Conservation (phyloP, 1,140 invertebrate species). For the Drosophila nigromelanica region DNA sequence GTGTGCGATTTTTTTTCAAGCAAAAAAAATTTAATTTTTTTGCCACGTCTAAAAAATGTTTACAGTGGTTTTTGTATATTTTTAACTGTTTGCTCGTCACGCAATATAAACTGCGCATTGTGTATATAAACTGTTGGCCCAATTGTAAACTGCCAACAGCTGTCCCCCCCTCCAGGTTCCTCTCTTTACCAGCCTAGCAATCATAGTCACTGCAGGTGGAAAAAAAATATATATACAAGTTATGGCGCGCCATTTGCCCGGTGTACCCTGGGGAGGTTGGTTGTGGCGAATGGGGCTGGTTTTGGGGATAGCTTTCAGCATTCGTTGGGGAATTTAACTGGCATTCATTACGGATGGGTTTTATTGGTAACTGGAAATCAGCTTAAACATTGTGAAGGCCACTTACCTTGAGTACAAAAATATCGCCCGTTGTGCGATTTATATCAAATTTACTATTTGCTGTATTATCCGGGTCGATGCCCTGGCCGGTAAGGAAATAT, state of each 20-base stretch:
- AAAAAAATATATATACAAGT: conserved; percentile 21
- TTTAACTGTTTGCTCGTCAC: conserved; percentile 50
- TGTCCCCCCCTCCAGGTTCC: conserved; percentile 5
- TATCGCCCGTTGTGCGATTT: conserved; percentile 87
- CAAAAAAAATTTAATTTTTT: not conserved
- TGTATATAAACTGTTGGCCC: conserved; percentile 68
- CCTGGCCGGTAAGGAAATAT: conserved; percentile 89
- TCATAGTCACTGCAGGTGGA: conserved; percentile 32
- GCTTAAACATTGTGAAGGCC: conserved; percentile 35
- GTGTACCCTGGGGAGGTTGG: conserved; percentile 10
- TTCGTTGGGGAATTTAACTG: conserved; percentile 53
- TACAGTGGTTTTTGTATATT: conserved; percentile 20
- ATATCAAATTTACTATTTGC: conserved; percentile 89
- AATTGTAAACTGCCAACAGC: conserved; percentile 59
- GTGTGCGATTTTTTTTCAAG: no score
- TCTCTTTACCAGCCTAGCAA: conserved; percentile 1
- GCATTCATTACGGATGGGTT: conserved; percentile 57
- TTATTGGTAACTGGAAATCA: conserved; percentile 36
- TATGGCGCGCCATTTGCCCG: conserved; percentile 39
- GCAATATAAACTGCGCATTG: conserved; percentile 67
- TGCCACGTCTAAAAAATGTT: not conserved
- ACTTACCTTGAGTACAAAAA: conserved; percentile 87
- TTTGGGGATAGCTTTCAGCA: conserved; percentile 5
- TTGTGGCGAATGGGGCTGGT: not conserved
- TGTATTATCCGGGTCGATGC: conserved; percentile 87